phyloP scores from a whole-genome alignment of 2,888 invertebrate genomes.

The Polydrusus pterygomalis region DNA sequence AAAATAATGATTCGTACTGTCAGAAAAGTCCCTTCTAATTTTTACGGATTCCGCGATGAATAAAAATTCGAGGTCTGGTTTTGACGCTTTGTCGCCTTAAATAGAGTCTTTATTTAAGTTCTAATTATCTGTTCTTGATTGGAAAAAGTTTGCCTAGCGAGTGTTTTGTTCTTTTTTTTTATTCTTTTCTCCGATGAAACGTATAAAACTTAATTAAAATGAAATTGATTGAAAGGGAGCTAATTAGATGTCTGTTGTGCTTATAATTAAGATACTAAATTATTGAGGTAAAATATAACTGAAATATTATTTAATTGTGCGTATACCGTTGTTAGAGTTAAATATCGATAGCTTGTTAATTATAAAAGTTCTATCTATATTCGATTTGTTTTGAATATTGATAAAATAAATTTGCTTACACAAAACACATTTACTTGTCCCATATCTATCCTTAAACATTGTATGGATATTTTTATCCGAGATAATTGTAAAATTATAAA shows the following conservation, averaged over 20 bases:
- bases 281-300: too few relatives aligned
- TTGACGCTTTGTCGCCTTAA: slow-evolving; percentile 41
- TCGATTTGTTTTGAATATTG: too few relatives aligned
- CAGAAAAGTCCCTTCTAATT: slow-evolving; percentile 33
- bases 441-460: too few relatives aligned
- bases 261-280: background rate
- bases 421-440: too few relatives aligned
- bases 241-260: background rate
- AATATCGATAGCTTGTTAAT: too few relatives aligned
- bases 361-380: too few relatives aligned
- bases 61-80: slow-evolving; percentile 34
- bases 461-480: too few relatives aligned
- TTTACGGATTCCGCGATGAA: slow-evolving; percentile 37
- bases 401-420: too few relatives aligned
- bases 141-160: slow-evolving; percentile 44
- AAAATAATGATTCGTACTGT: slow-evolving; percentile 4
- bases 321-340: too few relatives aligned
- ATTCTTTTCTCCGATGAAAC: background rate
- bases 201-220: slow-evolving; percentile 17
- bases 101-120: slow-evolving; percentile 35
- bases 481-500: too few relatives aligned
- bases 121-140: slow-evolving; percentile 51
- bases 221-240: background rate
- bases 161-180: slow-evolving; percentile 24
- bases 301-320: too few relatives aligned